Percentiles rank a stretch among this genome's conserved stretches.
These are phyloP conservation scores for Pseudoips prasinana DNA, from an alignment of 2,888 invertebrate genomes.

Conservation along the genomic window DNA sequence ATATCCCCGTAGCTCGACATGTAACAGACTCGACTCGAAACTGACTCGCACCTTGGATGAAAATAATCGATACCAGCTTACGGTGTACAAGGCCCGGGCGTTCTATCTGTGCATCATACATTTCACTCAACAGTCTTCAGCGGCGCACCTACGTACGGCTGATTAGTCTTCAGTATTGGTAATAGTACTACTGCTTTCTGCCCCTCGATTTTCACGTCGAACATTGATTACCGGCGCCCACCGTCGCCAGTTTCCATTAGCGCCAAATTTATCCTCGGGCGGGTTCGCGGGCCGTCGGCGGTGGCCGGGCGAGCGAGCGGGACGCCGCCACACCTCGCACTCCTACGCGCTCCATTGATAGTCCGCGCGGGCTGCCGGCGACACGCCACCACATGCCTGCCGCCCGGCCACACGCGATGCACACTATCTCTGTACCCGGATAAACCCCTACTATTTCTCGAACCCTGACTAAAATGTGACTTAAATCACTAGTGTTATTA, in stretches of 20 bases:
- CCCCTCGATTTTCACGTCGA: conserved; percentile 65
- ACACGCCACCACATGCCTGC: conserved; percentile 56
- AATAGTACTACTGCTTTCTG: conserved; percentile 51
- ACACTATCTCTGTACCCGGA: conserved; percentile 43
- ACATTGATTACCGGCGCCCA: conserved; percentile 77
- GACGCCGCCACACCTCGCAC: conserved; percentile 51
- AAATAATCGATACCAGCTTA: conserved; percentile 34
- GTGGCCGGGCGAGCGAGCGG: conserved; percentile 52
- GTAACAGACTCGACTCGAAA: conserved; percentile 18
- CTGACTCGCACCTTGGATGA: conserved; percentile 29
- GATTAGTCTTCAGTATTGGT: conserved; percentile 38
- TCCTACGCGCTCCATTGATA: conserved; percentile 61
- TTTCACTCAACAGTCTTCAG: conserved; percentile 12
- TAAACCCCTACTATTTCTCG: conserved; percentile 44
- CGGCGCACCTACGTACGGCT: conserved; percentile 16
- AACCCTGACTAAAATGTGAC: conserved; percentile 60
- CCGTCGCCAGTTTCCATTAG: conserved; percentile 71
- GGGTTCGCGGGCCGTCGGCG: conserved; percentile 62
- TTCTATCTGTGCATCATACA: conserved; percentile 14
- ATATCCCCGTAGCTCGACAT: conserved; percentile 16
- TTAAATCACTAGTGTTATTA: conserved; percentile 32
- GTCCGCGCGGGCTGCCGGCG: conserved; percentile 70
- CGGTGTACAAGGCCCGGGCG: conserved; percentile 12
- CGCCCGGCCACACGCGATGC: conserved; percentile 56
- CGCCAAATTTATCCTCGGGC: conserved; percentile 79